A percentile compares a stretch with the other conserved stretches of the same genome.
Evolutionary conservation across 2,888 invertebrate species (phyloP).

Genomic region (Julus scandinavius): DNA sequence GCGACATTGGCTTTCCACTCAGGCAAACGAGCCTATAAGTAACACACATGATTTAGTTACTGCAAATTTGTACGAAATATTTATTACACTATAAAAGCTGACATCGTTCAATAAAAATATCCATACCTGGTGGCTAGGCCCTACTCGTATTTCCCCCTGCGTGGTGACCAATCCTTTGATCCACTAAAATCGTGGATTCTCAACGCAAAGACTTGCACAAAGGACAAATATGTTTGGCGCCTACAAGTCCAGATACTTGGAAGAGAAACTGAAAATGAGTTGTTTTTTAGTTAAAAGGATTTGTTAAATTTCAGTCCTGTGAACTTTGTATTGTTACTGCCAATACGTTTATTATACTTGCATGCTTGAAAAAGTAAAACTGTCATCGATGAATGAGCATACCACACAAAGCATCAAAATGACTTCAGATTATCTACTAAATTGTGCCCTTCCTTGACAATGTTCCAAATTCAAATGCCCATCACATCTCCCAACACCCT

Average conservation of each 20-base stretch:
- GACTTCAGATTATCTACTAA: no score
- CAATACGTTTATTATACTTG: no score
- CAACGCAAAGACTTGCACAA: background rate
- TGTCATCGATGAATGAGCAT: no score
- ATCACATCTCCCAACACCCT: no score
- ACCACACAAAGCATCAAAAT: no score
- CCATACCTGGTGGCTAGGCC: slow-evolving; percentile 70
- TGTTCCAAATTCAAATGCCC: no score
- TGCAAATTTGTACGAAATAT: background rate
- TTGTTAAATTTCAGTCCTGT: no score
- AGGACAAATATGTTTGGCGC: background rate
- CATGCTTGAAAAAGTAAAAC: no score
- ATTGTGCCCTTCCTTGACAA: no score
- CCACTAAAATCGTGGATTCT: background rate
- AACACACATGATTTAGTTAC: background rate
- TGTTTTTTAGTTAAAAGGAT: background rate
- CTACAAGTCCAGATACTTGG: background rate
- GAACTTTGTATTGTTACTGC: no score
- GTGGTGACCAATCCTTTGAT: slow-evolving; percentile 64
- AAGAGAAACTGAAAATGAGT: background rate
- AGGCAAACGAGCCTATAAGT: slow-evolving; percentile 73
- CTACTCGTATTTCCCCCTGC: slow-evolving; percentile 73
- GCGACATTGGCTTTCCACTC: slow-evolving; percentile 68
- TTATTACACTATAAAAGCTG: background rate
- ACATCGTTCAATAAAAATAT: background rate